These are phyloP conservation scores for Cyclargus thomasi DNA, from an alignment of 1,140 invertebrate species.

Conservation along the genomic window DNA sequence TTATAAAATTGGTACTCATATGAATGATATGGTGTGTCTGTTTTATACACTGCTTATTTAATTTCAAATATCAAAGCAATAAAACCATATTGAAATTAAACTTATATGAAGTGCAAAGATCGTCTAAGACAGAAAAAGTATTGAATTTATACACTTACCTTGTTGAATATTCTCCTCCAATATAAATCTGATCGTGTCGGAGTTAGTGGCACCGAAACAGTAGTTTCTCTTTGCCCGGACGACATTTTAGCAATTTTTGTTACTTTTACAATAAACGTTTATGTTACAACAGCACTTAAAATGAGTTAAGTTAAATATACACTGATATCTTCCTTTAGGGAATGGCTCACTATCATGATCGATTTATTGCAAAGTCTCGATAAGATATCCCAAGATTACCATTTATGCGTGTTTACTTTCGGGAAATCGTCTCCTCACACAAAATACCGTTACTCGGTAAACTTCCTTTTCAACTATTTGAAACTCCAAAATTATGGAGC, in stretches of 20 bases:
- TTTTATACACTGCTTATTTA: too few species aligned
- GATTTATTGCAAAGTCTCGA: conserved; percentile 42
- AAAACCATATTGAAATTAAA: not conserved
- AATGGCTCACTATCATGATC: conserved; percentile 38
- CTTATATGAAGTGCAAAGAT: not conserved
- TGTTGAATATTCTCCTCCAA: conserved; percentile 68
- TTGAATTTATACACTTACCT: conserved; percentile 38
- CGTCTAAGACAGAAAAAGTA: not conserved
- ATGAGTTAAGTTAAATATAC: conserved; percentile 7
- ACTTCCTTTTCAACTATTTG: conserved; percentile 4
- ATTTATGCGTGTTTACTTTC: conserved; percentile 27
- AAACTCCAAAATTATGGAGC: not conserved
- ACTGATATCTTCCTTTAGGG: conserved; percentile 26
- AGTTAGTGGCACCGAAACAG: conserved; percentile 62
- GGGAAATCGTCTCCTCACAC: conserved; percentile 12
- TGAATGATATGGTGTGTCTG: too few species aligned
- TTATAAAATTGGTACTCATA: too few species aligned
- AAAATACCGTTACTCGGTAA: conserved; percentile 14
- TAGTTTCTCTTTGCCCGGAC: conserved; percentile 51
- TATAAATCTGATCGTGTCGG: conserved; percentile 64
- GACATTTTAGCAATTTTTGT: conserved; percentile 53
- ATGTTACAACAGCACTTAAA: conserved; percentile 23
- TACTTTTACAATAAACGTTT: conserved; percentile 29
- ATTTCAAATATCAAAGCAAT: not conserved
- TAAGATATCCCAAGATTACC: conserved; percentile 45